Base-by-base conservation (phyloP, 1,140 invertebrate genomes). In the Bathynomus jamesi region DNA sequence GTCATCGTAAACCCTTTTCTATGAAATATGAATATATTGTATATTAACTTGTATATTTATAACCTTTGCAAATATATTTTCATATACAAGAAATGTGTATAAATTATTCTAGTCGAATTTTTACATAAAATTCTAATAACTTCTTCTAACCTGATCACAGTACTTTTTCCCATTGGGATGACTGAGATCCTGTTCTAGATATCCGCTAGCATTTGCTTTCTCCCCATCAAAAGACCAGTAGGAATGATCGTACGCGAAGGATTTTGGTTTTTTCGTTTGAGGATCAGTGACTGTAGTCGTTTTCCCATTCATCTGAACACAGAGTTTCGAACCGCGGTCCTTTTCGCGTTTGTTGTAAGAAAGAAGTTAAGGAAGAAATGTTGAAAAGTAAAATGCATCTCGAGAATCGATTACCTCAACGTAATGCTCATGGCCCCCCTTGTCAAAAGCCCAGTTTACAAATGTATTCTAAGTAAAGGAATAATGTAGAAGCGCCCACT, bases 221-320 rank as follows among this genome's bases (percentile, higher is more conserved):
- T 78, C 87, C 0, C 85, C 86, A 80, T 88, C 86, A 80, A 87
- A 86, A 61, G 86, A 87, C 87, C 87, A 88, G 79, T 88, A 88
- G 61, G 83, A 85, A 76, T 83, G 82, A 79, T 88, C 87, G 79
- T 85, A 88, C 5, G 85, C 82, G 80, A 87, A 89, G 67, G 80
- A 80, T 21, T 53, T 53, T 3, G 13, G 13, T 76, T 87, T 84
- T 4, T 80, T 80, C 65, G 85, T 83, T 4, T 80, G 80, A 4
- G 80, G 69, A 70, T 85, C 81, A 62, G 80, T 82, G 53, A 88
- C 83, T 29, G 79, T 79, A 4, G 86, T 87, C 31, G 81, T 81
- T 30, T 83, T 80, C 0, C 83, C 85, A 69, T 85, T 79, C 85
- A 89, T 87, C 29, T 83, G 78, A 24, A 88, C 83, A 25, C 88